Percentiles rank a stretch among this genome's conserved stretches.
phyloP scores from a whole-genome alignment of 2,888 invertebrate genomes.

The Hedya salicella region DNA sequence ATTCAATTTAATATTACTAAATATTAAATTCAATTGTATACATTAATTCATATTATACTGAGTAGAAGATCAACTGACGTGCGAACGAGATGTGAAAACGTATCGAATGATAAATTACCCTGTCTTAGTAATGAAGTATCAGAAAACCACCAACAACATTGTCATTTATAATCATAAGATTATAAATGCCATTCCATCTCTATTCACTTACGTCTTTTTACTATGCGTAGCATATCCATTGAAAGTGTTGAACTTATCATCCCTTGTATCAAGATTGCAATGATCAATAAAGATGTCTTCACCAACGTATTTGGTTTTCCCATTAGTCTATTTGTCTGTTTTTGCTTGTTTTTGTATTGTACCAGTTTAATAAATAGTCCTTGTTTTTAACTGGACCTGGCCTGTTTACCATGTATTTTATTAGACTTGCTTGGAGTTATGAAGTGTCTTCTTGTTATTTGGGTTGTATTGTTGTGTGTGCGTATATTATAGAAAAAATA shows the following conservation, averaged over 20 bases:
- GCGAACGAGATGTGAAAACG: too few species aligned
- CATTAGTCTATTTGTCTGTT: slow-evolving; percentile 21
- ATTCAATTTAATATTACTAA: too few species aligned
- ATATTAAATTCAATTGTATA: too few species aligned
- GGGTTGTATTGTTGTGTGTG: not conserved
- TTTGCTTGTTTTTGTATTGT: not conserved
- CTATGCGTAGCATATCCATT: too few species aligned
- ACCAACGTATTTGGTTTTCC: slow-evolving; percentile 5
- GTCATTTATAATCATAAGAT: too few species aligned
- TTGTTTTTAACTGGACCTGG: not conserved
- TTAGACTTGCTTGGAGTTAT: not conserved
- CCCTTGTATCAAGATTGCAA: slow-evolving; percentile 21
- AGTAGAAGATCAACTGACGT: too few species aligned
- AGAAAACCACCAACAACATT: too few species aligned
- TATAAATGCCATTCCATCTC: too few species aligned
- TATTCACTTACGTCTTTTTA: too few species aligned
- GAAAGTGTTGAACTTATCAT: slow-evolving; percentile 15
- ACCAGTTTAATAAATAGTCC: slow-evolving; percentile 9
- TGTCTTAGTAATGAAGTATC: too few species aligned
- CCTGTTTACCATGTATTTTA: slow-evolving; percentile 6
- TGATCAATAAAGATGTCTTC: slow-evolving; percentile 36
- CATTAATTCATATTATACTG: too few species aligned
- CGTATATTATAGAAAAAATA: not conserved
- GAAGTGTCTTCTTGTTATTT: not conserved
- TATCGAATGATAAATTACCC: too few species aligned